phyloP scores from a whole-genome alignment of 2,113 vertebrate species.

The Nicator chloris region DNA sequence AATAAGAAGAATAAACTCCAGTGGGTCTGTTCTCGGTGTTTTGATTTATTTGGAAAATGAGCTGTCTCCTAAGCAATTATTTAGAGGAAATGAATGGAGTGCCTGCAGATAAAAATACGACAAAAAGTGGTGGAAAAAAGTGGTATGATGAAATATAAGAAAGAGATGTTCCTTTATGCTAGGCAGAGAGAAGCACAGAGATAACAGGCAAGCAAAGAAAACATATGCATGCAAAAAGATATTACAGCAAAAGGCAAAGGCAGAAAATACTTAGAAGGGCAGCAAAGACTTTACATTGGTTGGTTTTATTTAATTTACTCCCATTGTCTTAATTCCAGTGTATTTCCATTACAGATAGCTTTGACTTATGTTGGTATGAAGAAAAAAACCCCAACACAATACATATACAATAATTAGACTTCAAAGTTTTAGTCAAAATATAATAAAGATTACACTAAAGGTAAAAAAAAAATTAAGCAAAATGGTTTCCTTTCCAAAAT shows the following conservation, averaged over 20 bases:
- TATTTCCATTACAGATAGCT: neutral
- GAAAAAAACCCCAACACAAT: neutral
- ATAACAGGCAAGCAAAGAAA: neutral
- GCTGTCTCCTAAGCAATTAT: slow-evolving; percentile 51
- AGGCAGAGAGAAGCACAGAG: neutral
- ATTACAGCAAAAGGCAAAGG: neutral
- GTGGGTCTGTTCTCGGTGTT: slow-evolving; percentile 40
- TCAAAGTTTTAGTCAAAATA: neutral
- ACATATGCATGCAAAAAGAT: neutral
- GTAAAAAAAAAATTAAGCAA: neutral
- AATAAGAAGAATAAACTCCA: slow-evolving; percentile 16
- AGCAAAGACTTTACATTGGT: neutral
- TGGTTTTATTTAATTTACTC: neutral
- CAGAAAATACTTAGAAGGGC: neutral
- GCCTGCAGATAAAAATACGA: slow-evolving; percentile 41
- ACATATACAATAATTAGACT: neutral
- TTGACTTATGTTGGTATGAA: neutral
- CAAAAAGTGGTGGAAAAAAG: slow-evolving; percentile 17
- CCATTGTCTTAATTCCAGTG: neutral
- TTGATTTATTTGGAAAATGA: slow-evolving; percentile 63
- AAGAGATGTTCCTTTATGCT: neutral
- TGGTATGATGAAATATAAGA: neutral
- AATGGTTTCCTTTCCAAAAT: neutral
- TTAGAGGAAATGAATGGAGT: slow-evolving; percentile 41
- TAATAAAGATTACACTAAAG: neutral